These are phyloP conservation scores for Lysandra bellargus DNA, from an alignment of 2,888 invertebrate species.

Conservation along the genomic window DNA sequence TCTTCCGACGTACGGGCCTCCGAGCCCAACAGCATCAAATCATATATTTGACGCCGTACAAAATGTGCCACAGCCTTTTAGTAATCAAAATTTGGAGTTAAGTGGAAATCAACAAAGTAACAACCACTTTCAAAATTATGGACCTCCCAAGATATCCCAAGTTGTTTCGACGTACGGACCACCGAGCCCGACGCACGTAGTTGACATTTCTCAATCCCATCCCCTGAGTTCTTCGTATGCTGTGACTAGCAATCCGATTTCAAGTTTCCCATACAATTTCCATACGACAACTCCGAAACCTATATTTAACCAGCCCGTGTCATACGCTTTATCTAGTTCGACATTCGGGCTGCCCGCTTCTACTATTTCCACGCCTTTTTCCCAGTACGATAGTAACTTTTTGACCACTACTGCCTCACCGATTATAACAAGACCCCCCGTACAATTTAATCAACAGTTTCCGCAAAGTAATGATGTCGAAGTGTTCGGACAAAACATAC, in stretches of 20 bases:
- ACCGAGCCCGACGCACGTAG: constrained; percentile 56
- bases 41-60: constrained; percentile 52
- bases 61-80: constrained; percentile 55
- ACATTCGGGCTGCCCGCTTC: constrained; percentile 42
- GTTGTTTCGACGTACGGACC: constrained; percentile 58
- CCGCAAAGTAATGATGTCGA: constrained; percentile 55
- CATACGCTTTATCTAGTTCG: constrained; percentile 48
- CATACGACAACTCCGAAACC: constrained; percentile 42
- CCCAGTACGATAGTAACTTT: constrained; percentile 50
- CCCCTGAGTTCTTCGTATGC: constrained; percentile 60
- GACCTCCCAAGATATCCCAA: constrained; percentile 51
- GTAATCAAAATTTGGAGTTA: constrained; percentile 48
- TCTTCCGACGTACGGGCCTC: constrained; percentile 65
- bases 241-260: constrained; percentile 44
- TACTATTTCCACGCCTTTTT: constrained; percentile 48
- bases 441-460: constrained; percentile 54
- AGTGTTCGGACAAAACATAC: constrained; percentile 50
- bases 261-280: constrained; percentile 46
- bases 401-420: constrained; percentile 50
- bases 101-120: constrained; percentile 49
- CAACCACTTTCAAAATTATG: constrained; percentile 58
- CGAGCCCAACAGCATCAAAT: constrained; percentile 63
- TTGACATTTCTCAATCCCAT: constrained; percentile 60
- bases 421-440: constrained; percentile 52
- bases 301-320: constrained; percentile 39